A percentile compares a stretch with the other conserved stretches of the same genome.
phyloP scores from a whole-genome alignment of 2,888 invertebrate species.

The Acleris emargana region DNA sequence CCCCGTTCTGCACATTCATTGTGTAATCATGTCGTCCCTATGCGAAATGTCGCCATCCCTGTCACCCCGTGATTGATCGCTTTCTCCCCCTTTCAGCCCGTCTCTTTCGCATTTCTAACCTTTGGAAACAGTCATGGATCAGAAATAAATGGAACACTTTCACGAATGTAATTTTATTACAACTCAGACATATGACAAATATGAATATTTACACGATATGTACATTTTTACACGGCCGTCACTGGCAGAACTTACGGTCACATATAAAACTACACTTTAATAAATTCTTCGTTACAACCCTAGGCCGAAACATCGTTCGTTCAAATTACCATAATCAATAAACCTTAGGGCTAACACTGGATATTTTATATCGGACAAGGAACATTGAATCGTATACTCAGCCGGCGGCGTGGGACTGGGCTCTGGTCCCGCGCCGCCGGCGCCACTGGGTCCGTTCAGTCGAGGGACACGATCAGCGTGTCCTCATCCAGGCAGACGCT shows the following conservation, averaged over 20 bases:
- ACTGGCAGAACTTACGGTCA: constrained; percentile 65
- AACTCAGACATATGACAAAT: constrained; percentile 72
- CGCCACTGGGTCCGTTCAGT: constrained; percentile 54
- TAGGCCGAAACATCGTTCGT: constrained; percentile 59
- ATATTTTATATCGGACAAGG: constrained; percentile 21
- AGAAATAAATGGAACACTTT: constrained; percentile 43
- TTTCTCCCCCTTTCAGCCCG: not conserved
- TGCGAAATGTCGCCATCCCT: constrained; percentile 16
- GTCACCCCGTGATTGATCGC: constrained; percentile 33
- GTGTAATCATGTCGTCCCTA: constrained; percentile 21
- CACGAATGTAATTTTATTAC: constrained; percentile 72
- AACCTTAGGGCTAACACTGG: constrained; percentile 18
- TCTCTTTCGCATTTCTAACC: not conserved
- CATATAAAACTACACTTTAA: constrained; percentile 72
- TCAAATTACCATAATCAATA: constrained; percentile 38
- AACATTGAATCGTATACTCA: constrained; percentile 36
- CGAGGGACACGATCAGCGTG: constrained; percentile 69
- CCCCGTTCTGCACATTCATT: constrained; percentile 24
- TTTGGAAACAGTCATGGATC: not conserved
- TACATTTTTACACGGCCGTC: constrained; percentile 72
- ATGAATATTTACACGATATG: constrained; percentile 81
- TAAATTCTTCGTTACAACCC: constrained; percentile 80
- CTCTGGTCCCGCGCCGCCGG: constrained; percentile 55
- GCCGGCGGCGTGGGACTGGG: constrained; percentile 60
- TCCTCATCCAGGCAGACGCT: constrained; percentile 63